These are phyloP conservation scores for Microctonus hyperodae DNA, from an alignment of 2,888 invertebrate species.

Conservation along the genomic window DNA sequence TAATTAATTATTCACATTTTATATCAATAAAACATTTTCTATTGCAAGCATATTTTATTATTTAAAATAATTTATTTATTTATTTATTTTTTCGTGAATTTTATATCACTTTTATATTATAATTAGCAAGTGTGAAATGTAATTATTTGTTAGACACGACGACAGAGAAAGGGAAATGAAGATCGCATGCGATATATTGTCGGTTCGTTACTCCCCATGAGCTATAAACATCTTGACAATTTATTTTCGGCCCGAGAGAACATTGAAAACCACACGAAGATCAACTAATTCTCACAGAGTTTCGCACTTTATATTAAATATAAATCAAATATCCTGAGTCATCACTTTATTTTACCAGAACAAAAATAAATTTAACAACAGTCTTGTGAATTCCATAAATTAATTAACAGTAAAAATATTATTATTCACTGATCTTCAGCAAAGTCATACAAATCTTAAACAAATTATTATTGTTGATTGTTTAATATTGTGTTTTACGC, in stretches of 20 bases:
- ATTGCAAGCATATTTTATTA: neutral
- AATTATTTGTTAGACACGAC: neutral
- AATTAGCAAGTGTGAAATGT: neutral
- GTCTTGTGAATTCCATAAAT: neutral
- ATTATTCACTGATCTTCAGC: neutral
- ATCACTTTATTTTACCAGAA: neutral
- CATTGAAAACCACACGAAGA: slow-evolving; percentile 14
- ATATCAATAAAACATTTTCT: neutral
- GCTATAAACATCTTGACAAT: slow-evolving; percentile 35
- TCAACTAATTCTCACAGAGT: slow-evolving; percentile 11
- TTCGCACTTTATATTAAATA: neutral
- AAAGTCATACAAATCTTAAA: neutral
- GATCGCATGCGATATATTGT: slow-evolving; percentile 16
- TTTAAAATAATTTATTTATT: neutral
- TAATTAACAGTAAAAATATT: neutral
- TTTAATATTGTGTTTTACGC: slow-evolving; percentile 1
- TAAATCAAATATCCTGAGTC: neutral
- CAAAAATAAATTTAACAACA: neutral
- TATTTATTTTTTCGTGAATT: neutral
- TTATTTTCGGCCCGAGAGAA: slow-evolving; percentile 33
- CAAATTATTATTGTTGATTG: neutral
- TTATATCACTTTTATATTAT: too few relatives aligned
- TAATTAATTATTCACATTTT: slow-evolving; percentile 20
- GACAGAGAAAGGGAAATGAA: neutral
- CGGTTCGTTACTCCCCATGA: slow-evolving; percentile 40